Evolutionary conservation across 2,113 vertebrate species (phyloP), one percentile per base, ranked within the genome.

Genomic region (Salvelinus fontinalis): DNA sequence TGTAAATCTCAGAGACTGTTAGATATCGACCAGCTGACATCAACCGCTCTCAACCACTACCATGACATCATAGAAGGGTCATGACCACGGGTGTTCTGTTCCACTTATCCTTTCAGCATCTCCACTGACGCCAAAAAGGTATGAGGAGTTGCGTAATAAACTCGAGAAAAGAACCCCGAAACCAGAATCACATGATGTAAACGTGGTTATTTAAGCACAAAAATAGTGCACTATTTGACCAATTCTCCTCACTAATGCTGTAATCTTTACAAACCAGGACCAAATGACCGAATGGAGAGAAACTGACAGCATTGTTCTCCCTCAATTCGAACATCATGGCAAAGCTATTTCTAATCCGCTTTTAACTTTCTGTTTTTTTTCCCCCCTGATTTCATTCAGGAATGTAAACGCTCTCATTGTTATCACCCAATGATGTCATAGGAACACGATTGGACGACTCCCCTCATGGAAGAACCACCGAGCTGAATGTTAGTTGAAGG

Each of bases 341-440:
- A 80, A 83, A 85, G 82, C 67, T 62, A 86, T 84, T 86, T 76
- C 75, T 88, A 89, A 89, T 89, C 87, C 87, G 44, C 87, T 51
- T 86, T 84, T 78, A 90, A 89, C 76, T 75, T 78, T 88, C 87
- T 83, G 82, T 34, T 86, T 86, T 87, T n/a, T 80, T 73, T 79
- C 65, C 1, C 1, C 24, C 24, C 74, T 12, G 69, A 62, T 73
- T 85, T 68, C 76, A 70, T 88, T 81, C 54, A 85, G 85, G 86
- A 86, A 74, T 22, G 75, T 81, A 44, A 86, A 75, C 73, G 75
- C 20, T 64, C 44, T 44, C 39, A 44, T 44, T 79, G 86, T 88
- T 90, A 89, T 90, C 85, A 77, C 51, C 66, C 64, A 9, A 24
- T 91, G 89, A 93, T 85, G 85, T 91, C 88, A 90, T 87, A 77